Evolutionary conservation across 2,113 vertebrate genomes (phyloP), one percentile per base, ranked within the genome.

Genomic region (Galbula dea): DNA sequence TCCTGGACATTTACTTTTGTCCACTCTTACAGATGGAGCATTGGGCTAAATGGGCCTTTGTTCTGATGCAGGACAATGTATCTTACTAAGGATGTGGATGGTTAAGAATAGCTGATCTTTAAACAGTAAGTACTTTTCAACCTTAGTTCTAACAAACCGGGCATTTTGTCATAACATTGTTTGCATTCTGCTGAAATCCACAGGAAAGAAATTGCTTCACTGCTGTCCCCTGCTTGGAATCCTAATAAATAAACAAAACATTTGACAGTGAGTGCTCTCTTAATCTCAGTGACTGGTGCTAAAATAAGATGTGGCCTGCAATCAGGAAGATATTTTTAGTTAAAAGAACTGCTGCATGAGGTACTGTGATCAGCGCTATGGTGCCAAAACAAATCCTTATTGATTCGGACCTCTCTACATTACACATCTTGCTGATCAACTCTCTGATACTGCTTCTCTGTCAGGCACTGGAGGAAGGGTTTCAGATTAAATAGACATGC

Each of bases 371-470:
- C 54, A 88, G 72, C 1, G 3, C 14, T 77, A 21, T 34, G 54
- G 37, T 71, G 68, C 73, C 72, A 91, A 76, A 69, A 59, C 37
- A 80, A 89, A 88, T 77, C 46, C 51, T 91, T 83, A 93, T 83
- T 93, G 81, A 85, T 95, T 93, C 90, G 91, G 90, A 89, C 67
- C 75, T 58, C 29, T 68, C 63, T 84, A 26, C 46, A 58, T 80
- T 94, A 65, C 51, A 27, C 41, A 7, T 74, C 51, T 76, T 73
- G 34, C 63, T 86, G 88, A 91, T 88, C 58, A 89, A 55, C 79
- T 80, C 54, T 54, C 34, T 87, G 43, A 68, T 58, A 51, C 49
- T 46, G 26, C 34, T 58, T 20, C 32, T 89, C 75, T 85, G 63
- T 80, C 85, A 83, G 75, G 86, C 55, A 46, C 51, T 24, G 43